phyloP scores from a whole-genome alignment of 2,797 vertebrate species.

The Todus mexicanus region DNA sequence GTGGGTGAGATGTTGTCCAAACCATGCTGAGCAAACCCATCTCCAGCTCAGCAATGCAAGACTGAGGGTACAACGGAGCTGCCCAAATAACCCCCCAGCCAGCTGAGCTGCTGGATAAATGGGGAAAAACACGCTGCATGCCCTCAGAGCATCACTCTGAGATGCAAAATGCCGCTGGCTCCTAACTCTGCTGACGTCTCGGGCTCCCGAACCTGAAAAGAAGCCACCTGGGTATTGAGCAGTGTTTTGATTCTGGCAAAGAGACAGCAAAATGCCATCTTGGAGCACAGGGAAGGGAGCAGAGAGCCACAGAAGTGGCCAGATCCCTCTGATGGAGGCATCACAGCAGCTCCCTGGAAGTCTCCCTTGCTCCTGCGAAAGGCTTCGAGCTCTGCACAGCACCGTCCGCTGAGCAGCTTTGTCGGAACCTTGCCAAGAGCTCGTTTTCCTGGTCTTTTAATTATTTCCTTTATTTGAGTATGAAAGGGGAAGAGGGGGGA shows the following conservation, averaged over 20 bases:
- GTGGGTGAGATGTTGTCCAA: not conserved
- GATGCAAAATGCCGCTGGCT: not conserved
- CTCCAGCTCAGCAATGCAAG: no score
- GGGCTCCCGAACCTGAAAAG: not conserved
- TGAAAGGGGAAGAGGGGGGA: not conserved
- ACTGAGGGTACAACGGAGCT: not conserved
- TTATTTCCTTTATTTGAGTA: slow-evolving; percentile 21
- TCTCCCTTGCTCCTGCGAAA: rapidly evolving
- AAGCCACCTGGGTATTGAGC: not conserved
- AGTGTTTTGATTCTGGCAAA: not conserved
- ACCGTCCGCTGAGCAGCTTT: rapidly evolving
- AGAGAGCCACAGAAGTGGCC: not conserved
- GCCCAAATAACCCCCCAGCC: not conserved
- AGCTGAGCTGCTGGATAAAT: rapidly evolving
- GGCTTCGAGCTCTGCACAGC: not conserved
- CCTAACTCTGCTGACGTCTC: rapidly evolving
- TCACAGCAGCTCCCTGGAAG: not conserved
- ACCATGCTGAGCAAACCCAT: not conserved
- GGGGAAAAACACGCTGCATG: not conserved
- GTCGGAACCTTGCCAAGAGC: not conserved
- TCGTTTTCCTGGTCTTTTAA: not conserved
- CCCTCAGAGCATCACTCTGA: not conserved
- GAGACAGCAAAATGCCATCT: not conserved
- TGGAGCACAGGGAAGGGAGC: rapidly evolving
- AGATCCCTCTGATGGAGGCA: rapidly evolving